Evolutionary conservation across 2,797 vertebrate species (phyloP), one percentile per base, ranked within the genome.

Genomic region (Scyliorhinus canicula): DNA sequence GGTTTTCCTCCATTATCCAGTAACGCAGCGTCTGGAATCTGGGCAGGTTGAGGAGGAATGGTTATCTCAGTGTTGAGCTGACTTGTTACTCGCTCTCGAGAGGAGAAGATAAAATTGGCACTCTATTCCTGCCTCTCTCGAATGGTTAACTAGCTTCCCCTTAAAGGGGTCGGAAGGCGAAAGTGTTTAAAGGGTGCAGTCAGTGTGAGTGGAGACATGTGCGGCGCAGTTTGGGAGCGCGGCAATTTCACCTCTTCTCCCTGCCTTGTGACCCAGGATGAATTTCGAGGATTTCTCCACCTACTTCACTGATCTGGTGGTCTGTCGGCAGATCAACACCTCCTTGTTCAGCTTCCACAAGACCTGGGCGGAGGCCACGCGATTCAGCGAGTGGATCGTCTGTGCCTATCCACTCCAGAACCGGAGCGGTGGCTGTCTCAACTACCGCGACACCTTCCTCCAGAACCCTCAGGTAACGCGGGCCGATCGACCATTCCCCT

Each of bases 401-500:
- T 96, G 96, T n/a, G 96, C 31, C 93, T 93, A 95, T 65, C 95
- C 95, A 71, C 97, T 96, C 95, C 97, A 96, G 95, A 98, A 97
- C 96, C 97, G 97, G 47, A 98, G 97, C 95, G 98, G 98, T 47
- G 98, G 98, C 50, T 98, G 98, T 95, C 97, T 98, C 95, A 98
- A 98, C 96, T 97, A 98, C 95, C 97, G 96, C 95, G 97, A 98
- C 85, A 98, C 97, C 4, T 98, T 98, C 96, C 96, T 98, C 88
- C 96, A 97, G 96, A 98, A 98, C 95, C 98, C 98, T 44, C 98
- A 98, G 98, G 98, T 98, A 96, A 82, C 2, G 44, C 50, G 26
- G 44, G 52, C 3, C 12, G 47, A 93, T 4, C 67, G 28, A 69
- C 4, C 8, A 6, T 12, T 16, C 26, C 67, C 26, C 67, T 16